A percentile compares a stretch with the other conserved stretches of the same genome.
These are phyloP conservation scores for Heteronetta atricapilla DNA, from an alignment of 2,113 vertebrate genomes.

Conservation along the genomic window DNA sequence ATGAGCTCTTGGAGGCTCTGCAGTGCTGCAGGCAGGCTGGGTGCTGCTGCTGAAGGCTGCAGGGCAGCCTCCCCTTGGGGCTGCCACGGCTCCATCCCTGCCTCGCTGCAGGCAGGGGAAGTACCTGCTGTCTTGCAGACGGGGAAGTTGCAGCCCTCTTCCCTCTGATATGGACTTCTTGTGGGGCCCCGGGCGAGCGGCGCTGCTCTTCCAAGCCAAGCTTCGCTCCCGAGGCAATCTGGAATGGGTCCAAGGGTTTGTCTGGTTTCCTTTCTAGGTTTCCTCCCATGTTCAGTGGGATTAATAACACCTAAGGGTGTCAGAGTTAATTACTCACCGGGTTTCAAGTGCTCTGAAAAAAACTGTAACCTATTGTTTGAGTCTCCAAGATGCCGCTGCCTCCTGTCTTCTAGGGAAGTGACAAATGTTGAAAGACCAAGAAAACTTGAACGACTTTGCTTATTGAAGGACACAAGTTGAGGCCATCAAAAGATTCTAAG, in stretches of 20 bases:
- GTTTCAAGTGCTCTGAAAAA: background rate
- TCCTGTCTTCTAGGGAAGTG: background rate
- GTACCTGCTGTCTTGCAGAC: constrained; percentile 46
- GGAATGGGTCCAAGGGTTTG: constrained; percentile 19
- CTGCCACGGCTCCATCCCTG: background rate
- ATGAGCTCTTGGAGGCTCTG: background rate
- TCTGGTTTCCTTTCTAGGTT: constrained; percentile 42
- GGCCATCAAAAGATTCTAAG: background rate
- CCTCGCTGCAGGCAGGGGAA: background rate
- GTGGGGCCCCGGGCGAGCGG: rapidly evolving
- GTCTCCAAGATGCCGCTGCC: background rate
- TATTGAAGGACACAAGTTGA: background rate
- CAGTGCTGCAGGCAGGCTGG: background rate
- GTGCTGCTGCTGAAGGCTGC: background rate
- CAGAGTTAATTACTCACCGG: constrained; percentile 35
- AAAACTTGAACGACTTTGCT: background rate
- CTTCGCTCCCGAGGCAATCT: background rate
- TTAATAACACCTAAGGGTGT: constrained; percentile 64
- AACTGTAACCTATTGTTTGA: background rate
- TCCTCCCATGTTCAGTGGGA: constrained; percentile 39
- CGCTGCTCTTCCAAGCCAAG: background rate
- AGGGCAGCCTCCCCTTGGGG: background rate
- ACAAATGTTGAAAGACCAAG: background rate
- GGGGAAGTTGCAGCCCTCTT: background rate
- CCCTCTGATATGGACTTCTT: constrained; percentile 5